Conservation (phyloP, 1,140 invertebrate genomes). For the Heterodera carotae region DNA sequence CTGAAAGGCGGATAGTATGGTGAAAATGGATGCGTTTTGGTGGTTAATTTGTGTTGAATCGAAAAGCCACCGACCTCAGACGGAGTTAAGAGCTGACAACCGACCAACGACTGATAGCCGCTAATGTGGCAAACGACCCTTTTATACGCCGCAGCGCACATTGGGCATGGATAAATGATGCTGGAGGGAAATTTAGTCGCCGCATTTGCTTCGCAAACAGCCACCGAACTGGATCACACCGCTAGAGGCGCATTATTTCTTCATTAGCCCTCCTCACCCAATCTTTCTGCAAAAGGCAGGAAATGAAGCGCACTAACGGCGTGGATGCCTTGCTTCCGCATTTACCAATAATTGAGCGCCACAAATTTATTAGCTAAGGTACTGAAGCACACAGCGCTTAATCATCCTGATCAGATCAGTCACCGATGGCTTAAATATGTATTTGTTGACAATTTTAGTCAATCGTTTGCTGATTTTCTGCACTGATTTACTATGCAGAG, state of each 20-base stretch:
- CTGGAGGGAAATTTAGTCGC: background rate
- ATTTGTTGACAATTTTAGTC: background rate
- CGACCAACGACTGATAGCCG: constrained; percentile 19
- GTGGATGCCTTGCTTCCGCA: background rate
- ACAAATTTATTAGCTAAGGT: background rate
- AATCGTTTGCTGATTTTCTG: background rate
- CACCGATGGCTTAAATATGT: too few species aligned
- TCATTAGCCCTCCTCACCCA: too few species aligned
- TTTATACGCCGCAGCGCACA: background rate
- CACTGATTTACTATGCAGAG: background rate
- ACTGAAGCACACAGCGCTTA: background rate
- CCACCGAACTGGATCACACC: background rate
- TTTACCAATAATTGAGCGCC: background rate
- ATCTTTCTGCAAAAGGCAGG: too few species aligned
- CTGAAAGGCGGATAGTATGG: too few species aligned
- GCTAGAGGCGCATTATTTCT: background rate
- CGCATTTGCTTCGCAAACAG: background rate
- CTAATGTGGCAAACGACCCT: background rate
- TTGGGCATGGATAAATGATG: too few species aligned
- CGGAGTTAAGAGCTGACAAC: constrained; percentile 9
- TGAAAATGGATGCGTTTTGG: background rate
- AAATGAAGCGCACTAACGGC: background rate
- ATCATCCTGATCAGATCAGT: background rate
- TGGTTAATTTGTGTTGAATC: background rate
- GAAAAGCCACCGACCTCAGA: constrained; percentile 2